Evolutionary conservation across 2,888 invertebrate species (phyloP), one percentile per base, ranked within the genome.

Genomic region (Pyralis farinalis): DNA sequence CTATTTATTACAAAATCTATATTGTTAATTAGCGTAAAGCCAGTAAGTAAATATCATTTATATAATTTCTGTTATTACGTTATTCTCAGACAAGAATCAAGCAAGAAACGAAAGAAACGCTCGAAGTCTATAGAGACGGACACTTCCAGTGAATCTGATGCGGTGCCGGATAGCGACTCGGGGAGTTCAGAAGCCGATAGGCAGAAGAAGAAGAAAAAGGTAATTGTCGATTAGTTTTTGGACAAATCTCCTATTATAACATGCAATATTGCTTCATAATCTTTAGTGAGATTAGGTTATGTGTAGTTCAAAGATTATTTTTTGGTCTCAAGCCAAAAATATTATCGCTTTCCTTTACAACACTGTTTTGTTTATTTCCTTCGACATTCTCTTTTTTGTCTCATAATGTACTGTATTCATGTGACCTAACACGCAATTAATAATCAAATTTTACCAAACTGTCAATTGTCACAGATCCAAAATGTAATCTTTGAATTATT

Each of bases 81-180:
- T n/a, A n/a, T 46, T 42, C 43, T 28, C 62, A 85, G 86, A 55
- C 83, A 84, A 72, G 87, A 87, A 34, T 72, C 77, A 4, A 72
- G 74, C 53, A 88, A 89, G 73, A 89, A 88, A 48, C 88, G 91
- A 73, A 91, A 91, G 79, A 92, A 91, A 62, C 90, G 91, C 35
- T 89, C 91, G 28, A 90, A 90, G 41, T 91, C 91, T 20, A 83
- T 86, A 4, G 90, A 89, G 52, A 75, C 82, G 4, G 90, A 87
- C 20, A 84, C 86, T 36, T 86, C 85, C n/a, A 90, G 74, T 53
- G 87, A 84, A 42, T 83, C 77, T 27, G 82, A 79, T 49, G 80
- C 46, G 1, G 79, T 72, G 42, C 86, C 81, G 43, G 79, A 77
- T 49, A 76, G 73, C 47, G 82, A 78, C 44, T 63, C 71, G 1